Base-by-base conservation (phyloP, 2,888 invertebrate species). In the Parochlus steinenii region DNA sequence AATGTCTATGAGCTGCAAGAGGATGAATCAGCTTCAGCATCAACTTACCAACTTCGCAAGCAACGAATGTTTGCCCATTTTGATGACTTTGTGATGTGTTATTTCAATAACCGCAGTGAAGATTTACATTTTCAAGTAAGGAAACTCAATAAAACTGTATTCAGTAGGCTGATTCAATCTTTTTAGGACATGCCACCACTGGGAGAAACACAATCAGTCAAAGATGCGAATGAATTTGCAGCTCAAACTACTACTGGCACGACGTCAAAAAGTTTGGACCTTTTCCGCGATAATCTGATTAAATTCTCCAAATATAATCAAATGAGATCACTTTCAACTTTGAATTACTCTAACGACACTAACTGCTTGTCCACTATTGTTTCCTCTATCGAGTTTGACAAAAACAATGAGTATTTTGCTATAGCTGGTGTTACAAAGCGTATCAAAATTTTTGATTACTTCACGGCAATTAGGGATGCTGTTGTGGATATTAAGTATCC, bases 401-500 rank as follows among this genome's bases (percentile, higher is more conserved):
- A 89, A 56, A 92, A 93, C 58, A 81, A 85, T 54, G 90, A 93
- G 61, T 82, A 79, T 57, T 90, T 93, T 61, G 92, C 92, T 0
- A 89, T 93, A 46, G 92, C 92, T 20, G 92, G 93, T 3, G 90
- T 93, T 8, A 90, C 90, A 1, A 89, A 87, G 54, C 72, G 86
- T 41, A 92, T 93, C 39, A 92, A 92, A 64, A 79, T 87, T 33
- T 92, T 83, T 59, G 89, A 92, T 55, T 92, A 85, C 58, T 73
- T 75, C 26, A 70, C 76, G 18, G 86, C 90, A 24, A 73, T 89
- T 28, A 67, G 79, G 30, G 86, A 87, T 55, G 71, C 77, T 1
- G 81, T 89, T 14, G 81, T 89, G 12, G 87, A 87, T 55, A 79
- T 89, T 42, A 90, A 92, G 61, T 90, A 89, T 61, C 90, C 93